These are phyloP conservation scores for Pseudochaenichthys georgianus DNA, from an alignment of 2,797 vertebrate genomes.

Conservation along the genomic window DNA sequence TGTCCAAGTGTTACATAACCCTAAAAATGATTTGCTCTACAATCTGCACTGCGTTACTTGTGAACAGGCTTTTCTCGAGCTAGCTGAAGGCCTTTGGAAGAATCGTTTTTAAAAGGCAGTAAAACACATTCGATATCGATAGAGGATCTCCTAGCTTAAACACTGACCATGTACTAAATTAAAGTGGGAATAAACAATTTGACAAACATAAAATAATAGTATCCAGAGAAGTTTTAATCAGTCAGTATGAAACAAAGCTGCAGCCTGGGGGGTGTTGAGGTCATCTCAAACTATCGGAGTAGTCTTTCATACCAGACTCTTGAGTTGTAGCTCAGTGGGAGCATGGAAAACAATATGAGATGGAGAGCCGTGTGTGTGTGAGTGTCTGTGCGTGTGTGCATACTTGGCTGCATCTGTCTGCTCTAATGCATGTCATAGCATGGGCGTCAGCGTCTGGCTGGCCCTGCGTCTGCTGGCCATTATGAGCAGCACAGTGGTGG, in stretches of 20 bases:
- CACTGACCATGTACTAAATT: slow-evolving; percentile 29
- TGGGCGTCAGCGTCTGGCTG: slow-evolving; percentile 68
- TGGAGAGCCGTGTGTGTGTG: slow-evolving; percentile 15
- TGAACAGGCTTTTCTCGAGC: slow-evolving; percentile 41
- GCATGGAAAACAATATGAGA: slow-evolving; percentile 69
- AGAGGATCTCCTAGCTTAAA: slow-evolving; percentile 40
- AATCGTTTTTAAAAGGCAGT: slow-evolving; percentile 23
- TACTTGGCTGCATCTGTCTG: slow-evolving; percentile 67
- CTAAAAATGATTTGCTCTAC: slow-evolving; percentile 54
- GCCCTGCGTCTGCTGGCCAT: slow-evolving; percentile 66
- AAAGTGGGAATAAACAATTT: slow-evolving; percentile 15
- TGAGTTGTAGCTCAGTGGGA: slow-evolving; percentile 64
- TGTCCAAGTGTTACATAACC: slow-evolving; percentile 69
- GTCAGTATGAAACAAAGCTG: slow-evolving; percentile 45
- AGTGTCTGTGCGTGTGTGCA: slow-evolving; percentile 8
- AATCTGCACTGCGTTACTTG: slow-evolving; percentile 54
- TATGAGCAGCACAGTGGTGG: slow-evolving; percentile 58
- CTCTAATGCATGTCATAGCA: slow-evolving; percentile 69
- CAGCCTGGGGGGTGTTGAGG: slow-evolving; percentile 51
- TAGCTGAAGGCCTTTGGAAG: slow-evolving; percentile 32
- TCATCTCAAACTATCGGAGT: slow-evolving; percentile 62
- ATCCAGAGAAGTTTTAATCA: slow-evolving; percentile 34
- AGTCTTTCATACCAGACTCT: slow-evolving; percentile 70
- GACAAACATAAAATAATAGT: slow-evolving; percentile 23
- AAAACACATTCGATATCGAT: slow-evolving; percentile 46